A percentile compares a stretch with the other conserved stretches of the same genome.
Evolutionary conservation across 2,113 vertebrate species (phyloP).

Genomic region (Colinus virginianus): DNA sequence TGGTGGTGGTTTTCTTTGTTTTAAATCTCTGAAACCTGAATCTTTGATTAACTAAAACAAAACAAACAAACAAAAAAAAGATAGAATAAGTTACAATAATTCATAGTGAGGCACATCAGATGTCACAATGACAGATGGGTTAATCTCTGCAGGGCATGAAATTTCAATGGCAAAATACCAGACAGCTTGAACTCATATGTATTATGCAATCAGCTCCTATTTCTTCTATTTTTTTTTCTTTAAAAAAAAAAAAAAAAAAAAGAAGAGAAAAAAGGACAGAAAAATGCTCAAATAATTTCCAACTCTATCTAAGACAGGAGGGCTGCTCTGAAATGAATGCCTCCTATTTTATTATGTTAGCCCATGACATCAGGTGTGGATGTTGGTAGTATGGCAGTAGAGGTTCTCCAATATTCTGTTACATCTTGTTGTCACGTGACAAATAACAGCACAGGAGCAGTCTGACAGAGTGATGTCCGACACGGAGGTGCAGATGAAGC

Average conservation of each 20-base stretch:
- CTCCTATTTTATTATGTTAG: too few relatives aligned
- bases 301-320: neutral
- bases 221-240: neutral
- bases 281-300: neutral
- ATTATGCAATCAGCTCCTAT: neutral
- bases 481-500: too few relatives aligned
- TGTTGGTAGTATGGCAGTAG: too few relatives aligned
- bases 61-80: slow-evolving; percentile 24
- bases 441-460: too few relatives aligned
- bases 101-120: neutral
- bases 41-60: neutral
- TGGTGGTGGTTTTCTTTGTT: too few relatives aligned
- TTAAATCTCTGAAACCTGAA: neutral
- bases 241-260: neutral
- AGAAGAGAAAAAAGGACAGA: too few relatives aligned
- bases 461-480: too few relatives aligned
- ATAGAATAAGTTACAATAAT: neutral
- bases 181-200: neutral
- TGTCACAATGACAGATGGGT: neutral
- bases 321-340: too few relatives aligned
- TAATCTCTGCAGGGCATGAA: neutral
- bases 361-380: too few relatives aligned
- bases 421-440: too few relatives aligned
- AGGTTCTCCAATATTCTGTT: too few relatives aligned
- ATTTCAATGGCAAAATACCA: slow-evolving; percentile 16